Conservation (phyloP, 2,888 invertebrate genomes). For the Cephus rjabovi region DNA sequence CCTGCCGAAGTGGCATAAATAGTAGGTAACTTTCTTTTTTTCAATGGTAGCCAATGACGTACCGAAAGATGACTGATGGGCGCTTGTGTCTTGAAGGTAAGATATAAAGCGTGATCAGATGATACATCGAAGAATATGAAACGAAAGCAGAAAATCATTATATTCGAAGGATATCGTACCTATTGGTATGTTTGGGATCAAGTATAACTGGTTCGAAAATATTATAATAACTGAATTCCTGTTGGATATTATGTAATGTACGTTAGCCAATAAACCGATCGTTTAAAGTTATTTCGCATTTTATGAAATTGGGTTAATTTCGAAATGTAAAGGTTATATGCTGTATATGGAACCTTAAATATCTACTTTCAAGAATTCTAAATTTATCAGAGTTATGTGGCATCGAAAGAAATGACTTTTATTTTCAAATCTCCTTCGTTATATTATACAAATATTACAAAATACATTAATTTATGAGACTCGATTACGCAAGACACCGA, state of each 20-base stretch:
- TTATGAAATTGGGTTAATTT: neutral
- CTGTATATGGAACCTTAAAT: neutral
- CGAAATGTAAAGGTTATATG: neutral
- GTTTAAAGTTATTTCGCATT: neutral
- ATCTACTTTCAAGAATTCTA: neutral
- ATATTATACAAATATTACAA: neutral
- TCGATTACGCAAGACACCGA: neutral
- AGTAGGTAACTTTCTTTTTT: slow-evolving; percentile 24
- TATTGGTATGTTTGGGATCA: neutral
- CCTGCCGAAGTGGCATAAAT: slow-evolving; percentile 15
- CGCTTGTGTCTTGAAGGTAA: slow-evolving; percentile 2
- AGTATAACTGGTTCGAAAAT: neutral
- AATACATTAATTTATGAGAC: neutral
- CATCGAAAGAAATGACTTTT: neutral
- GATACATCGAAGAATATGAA: slow-evolving; percentile 4
- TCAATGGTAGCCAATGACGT: neutral
- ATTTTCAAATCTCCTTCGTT: neutral
- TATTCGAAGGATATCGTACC: slow-evolving; percentile 23
- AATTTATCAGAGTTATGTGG: neutral
- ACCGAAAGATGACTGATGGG: slow-evolving; percentile 14
- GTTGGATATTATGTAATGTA: neutral
- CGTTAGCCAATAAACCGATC: neutral
- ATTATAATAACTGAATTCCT: neutral
- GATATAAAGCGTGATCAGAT: neutral
- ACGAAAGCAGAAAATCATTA: slow-evolving; percentile 29